These are phyloP conservation scores for Amblyopsis rosae DNA, from an alignment of 2,113 vertebrate genomes.

Conservation along the genomic window DNA sequence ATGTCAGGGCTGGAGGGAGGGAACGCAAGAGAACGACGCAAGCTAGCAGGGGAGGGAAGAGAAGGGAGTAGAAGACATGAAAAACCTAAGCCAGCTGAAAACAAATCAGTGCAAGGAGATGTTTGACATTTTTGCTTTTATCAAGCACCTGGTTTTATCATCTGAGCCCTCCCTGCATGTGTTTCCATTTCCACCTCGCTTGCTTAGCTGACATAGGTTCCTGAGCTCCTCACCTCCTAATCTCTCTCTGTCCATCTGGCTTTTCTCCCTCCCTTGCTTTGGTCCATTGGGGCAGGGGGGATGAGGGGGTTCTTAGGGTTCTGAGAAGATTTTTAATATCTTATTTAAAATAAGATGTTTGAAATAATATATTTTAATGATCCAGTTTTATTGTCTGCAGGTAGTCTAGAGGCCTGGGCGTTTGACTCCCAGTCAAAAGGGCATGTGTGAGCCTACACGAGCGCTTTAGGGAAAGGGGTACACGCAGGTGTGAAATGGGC, in stretches of 20 bases:
- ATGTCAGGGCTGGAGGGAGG: constrained; percentile 31
- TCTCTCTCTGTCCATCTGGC: constrained; percentile 57
- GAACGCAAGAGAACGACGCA: neutral
- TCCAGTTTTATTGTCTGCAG: too few relatives aligned
- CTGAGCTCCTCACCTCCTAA: constrained; percentile 29
- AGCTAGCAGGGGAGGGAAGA: constrained; percentile 6
- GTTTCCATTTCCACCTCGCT: constrained; percentile 65
- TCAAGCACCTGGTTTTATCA: constrained; percentile 79
- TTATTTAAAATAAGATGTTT: too few relatives aligned
- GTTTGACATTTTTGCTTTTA: constrained; percentile 69
- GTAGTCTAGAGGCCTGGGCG: too few relatives aligned
- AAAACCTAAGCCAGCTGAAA: constrained; percentile 43
- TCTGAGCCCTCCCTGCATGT: constrained; percentile 61
- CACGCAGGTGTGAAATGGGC: too few relatives aligned
- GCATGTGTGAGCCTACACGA: too few relatives aligned
- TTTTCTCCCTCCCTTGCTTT: constrained; percentile 58
- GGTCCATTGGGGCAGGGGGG: constrained; percentile 24
- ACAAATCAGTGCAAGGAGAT: constrained; percentile 32
- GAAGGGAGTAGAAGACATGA: constrained; percentile 24
- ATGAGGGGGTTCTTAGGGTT: too few relatives aligned
- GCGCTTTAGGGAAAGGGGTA: too few relatives aligned
- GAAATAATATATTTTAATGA: too few relatives aligned
- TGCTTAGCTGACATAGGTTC: constrained; percentile 6
- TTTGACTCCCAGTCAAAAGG: too few relatives aligned
- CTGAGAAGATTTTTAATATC: too few relatives aligned